These are phyloP conservation scores for Cyrtodaria siliqua DNA, from an alignment of 2,888 invertebrate genomes.

Conservation along the genomic window DNA sequence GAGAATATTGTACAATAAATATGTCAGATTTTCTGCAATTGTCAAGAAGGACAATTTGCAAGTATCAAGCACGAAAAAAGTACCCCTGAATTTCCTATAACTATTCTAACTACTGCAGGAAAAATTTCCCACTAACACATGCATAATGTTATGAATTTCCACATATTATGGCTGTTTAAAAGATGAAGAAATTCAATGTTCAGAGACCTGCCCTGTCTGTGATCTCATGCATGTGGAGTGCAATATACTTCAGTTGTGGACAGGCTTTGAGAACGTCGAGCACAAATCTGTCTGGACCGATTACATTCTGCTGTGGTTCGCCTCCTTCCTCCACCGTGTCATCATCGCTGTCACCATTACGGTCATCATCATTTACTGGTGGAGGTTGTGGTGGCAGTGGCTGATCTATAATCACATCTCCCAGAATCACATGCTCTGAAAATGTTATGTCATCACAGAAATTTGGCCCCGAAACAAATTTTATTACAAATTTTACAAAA, in stretches of 20 bases:
- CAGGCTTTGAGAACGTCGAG: conserved; percentile 51
- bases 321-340: background rate
- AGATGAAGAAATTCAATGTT: too few species aligned
- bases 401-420: conserved; percentile 27
- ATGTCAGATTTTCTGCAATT: too few species aligned
- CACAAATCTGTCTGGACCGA: conserved; percentile 54
- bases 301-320: conserved; percentile 13
- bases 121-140: background rate
- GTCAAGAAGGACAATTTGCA: too few species aligned
- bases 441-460: too few species aligned
- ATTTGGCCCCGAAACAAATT: too few species aligned
- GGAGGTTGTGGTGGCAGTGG: background rate
- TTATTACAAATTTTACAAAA: too few species aligned
- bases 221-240: conserved; percentile 47
- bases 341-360: conserved; percentile 15
- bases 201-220: conserved; percentile 60
- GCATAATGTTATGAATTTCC: too few species aligned
- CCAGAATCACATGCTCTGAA: conserved; percentile 14
- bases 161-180: too few species aligned
- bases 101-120: background rate
- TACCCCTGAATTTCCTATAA: too few species aligned
- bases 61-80: too few species aligned
- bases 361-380: background rate
- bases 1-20: too few species aligned
- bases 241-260: conserved; percentile 30